These are phyloP conservation scores for Parnassius glacialis DNA, from an alignment of 2,888 invertebrate genomes.

Conservation along the genomic window DNA sequence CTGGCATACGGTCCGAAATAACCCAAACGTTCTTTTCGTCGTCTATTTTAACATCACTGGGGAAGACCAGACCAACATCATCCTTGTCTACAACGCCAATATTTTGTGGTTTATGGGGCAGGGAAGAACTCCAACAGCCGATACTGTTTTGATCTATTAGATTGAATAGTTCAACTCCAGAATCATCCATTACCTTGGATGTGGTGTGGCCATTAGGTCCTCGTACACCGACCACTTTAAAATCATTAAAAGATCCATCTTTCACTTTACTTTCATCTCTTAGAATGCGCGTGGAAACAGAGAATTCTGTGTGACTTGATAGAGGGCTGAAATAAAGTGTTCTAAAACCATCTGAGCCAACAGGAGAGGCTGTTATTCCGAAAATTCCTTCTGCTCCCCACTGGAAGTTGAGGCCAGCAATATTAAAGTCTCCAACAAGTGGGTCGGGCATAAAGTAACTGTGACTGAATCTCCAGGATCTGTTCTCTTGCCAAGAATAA, in stretches of 20 bases:
- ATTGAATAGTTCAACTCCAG: slow-evolving; percentile 88
- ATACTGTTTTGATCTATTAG: slow-evolving; percentile 90
- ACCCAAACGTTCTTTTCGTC: slow-evolving; percentile 87
- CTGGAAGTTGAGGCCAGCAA: slow-evolving; percentile 91
- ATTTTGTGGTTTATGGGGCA: slow-evolving; percentile 84
- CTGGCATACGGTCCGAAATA: slow-evolving; percentile 90
- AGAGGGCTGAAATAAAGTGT: slow-evolving; percentile 89
- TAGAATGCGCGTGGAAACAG: slow-evolving; percentile 87
- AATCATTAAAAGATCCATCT: slow-evolving; percentile 85
- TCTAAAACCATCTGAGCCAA: slow-evolving; percentile 84
- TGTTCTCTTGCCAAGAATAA: slow-evolving; percentile 88
- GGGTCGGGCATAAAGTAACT: slow-evolving; percentile 92
- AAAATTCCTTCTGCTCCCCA: slow-evolving; percentile 92
- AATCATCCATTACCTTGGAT: slow-evolving; percentile 86
- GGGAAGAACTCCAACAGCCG: slow-evolving; percentile 89
- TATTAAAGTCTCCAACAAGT: slow-evolving; percentile 87
- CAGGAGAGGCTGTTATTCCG: slow-evolving; percentile 87
- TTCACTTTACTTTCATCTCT: slow-evolving; percentile 84
- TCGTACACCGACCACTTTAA: slow-evolving; percentile 83
- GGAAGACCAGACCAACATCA: slow-evolving; percentile 88
- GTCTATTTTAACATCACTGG: slow-evolving; percentile 89
- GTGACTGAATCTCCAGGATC: slow-evolving; percentile 89
- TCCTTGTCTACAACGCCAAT: slow-evolving; percentile 87
- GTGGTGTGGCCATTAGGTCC: slow-evolving; percentile 86
- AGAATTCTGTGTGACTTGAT: slow-evolving; percentile 88